Percentiles rank a stretch among this genome's conserved stretches.
Conservation (phyloP, 2,888 invertebrate genomes). For the Ctena decussata region DNA sequence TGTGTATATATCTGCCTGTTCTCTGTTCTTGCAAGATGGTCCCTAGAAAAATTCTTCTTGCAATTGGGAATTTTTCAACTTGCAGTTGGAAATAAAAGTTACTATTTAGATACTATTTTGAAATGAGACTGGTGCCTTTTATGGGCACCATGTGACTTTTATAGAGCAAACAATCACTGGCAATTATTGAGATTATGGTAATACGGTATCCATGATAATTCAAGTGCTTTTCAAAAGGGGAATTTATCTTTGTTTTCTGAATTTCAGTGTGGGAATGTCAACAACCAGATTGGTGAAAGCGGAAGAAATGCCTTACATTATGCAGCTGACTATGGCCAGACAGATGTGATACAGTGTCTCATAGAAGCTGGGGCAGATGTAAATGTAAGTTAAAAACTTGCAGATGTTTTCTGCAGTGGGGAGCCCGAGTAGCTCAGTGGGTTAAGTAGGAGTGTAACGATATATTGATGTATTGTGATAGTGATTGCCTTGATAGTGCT, state of each 20-base stretch:
- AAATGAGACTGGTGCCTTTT: not conserved
- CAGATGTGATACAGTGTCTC: slow-evolving; percentile 95
- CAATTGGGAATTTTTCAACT: no score
- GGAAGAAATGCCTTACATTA: slow-evolving; percentile 95
- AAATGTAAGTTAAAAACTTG: slow-evolving; percentile 95
- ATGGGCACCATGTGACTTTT: no score
- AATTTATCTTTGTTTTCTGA: slow-evolving; percentile 89
- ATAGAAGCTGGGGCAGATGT: slow-evolving; percentile 96
- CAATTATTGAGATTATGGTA: no score
- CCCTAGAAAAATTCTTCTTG: no score
- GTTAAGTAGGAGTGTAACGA: no score
- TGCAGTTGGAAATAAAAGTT: not conserved
- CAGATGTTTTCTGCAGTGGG: no score
- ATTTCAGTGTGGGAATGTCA: slow-evolving; percentile 90
- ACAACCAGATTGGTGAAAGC: slow-evolving; percentile 93
- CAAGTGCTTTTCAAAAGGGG: not conserved
- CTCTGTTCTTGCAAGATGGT: no score
- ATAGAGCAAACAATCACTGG: not conserved
- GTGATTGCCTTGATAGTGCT: no score
- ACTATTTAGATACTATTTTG: not conserved
- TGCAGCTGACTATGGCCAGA: slow-evolving; percentile 98
- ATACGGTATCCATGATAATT: not conserved
- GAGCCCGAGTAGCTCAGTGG: no score
- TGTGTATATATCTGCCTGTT: no score
- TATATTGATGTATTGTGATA: no score